These are phyloP conservation scores for Hydraecia micacea DNA, from an alignment of 2,888 invertebrate species.

Conservation along the genomic window DNA sequence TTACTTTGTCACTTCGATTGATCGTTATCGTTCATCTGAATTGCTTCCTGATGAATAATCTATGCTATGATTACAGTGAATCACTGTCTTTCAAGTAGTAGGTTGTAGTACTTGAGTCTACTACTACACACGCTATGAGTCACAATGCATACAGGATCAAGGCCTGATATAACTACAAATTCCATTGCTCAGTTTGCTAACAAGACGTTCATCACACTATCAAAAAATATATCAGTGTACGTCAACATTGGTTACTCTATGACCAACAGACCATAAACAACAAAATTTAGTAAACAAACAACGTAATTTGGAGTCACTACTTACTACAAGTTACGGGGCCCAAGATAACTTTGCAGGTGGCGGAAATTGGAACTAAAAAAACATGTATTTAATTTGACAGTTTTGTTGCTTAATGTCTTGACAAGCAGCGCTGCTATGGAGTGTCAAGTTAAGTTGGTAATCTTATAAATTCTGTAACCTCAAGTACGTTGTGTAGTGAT, in stretches of 20 bases:
- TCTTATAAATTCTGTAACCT: constrained; percentile 34
- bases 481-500: constrained; percentile 38
- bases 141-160: constrained; percentile 45
- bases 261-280: constrained; percentile 36
- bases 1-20: background rate
- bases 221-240: constrained; percentile 23
- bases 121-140: constrained; percentile 37
- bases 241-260: constrained; percentile 21
- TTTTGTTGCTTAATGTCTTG: constrained; percentile 6
- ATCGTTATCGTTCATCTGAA: constrained; percentile 7
- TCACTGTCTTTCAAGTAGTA: constrained; percentile 26
- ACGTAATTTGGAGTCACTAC: constrained; percentile 35
- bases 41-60: background rate
- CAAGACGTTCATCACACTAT: constrained; percentile 19
- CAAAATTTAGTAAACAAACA: constrained; percentile 49
- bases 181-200: constrained; percentile 42
- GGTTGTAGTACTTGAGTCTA: background rate
- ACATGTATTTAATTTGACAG: constrained; percentile 6
- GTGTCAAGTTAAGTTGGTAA: constrained; percentile 25
- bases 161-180: constrained; percentile 20
- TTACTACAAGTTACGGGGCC: background rate
- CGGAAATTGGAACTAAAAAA: constrained; percentile 16
- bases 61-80: constrained; percentile 25
- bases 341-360: constrained; percentile 23
- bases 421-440: constrained; percentile 35